Percentiles rank a stretch among this genome's conserved stretches.
Evolutionary conservation across 2,888 invertebrate genomes (phyloP).

Genomic region (Hanleya hanleyi): DNA sequence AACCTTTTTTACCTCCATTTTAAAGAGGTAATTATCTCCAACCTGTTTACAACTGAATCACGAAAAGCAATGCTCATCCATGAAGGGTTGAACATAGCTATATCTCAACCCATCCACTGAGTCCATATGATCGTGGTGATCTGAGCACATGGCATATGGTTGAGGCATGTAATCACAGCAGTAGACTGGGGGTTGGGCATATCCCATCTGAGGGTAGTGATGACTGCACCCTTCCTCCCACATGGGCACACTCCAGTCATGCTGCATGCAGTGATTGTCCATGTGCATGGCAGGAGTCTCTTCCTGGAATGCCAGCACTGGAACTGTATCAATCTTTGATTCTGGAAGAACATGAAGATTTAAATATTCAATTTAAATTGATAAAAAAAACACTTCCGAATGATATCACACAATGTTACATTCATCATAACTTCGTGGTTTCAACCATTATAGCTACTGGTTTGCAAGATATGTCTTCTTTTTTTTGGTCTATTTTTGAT

Average conservation of each 20-base stretch:
- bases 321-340: background rate
- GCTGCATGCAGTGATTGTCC: background rate
- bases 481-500: too few species aligned
- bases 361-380: too few species aligned
- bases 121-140: background rate
- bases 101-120: background rate
- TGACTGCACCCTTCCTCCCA: background rate
- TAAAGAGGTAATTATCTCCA: too few species aligned
- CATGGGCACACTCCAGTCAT: slow-evolving; percentile 2
- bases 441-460: too few species aligned
- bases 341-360: too few species aligned
- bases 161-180: background rate
- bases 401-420: too few species aligned
- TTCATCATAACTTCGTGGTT: too few species aligned
- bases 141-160: background rate
- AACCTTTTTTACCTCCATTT: too few species aligned
- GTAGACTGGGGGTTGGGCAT: background rate
- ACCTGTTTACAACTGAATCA: background rate
- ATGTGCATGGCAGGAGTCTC: background rate
- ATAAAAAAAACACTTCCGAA: too few species aligned
- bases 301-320: background rate
- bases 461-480: too few species aligned
- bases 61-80: slow-evolving; percentile 1
- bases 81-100: background rate
- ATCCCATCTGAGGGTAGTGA: background rate